Evolutionary conservation across 2,797 vertebrate species (phyloP).

Genomic region (Telmatherina bonti): DNA sequence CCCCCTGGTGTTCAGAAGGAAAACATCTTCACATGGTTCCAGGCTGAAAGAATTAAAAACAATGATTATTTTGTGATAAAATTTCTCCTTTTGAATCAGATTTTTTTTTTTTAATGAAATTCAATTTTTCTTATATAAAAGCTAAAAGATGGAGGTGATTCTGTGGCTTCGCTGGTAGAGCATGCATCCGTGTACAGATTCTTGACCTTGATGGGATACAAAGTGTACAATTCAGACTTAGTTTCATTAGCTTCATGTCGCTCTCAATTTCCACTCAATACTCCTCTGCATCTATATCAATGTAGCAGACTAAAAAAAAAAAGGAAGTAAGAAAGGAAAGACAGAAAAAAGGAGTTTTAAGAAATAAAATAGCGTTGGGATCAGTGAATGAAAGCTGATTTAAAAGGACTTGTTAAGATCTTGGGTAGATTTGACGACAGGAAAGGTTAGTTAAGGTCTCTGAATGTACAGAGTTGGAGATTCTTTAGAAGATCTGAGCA

Average conservation of each 20-base stretch:
- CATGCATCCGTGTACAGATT: neutral
- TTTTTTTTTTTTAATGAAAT: too few relatives aligned
- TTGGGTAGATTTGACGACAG: too few relatives aligned
- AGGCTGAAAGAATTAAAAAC: neutral
- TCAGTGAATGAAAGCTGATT: too few relatives aligned
- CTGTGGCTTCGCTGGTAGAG: neutral
- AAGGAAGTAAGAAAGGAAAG: neutral
- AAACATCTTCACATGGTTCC: slow-evolving; percentile 3
- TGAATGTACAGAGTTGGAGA: too few relatives aligned
- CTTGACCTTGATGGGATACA: neutral
- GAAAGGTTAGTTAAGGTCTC: too few relatives aligned
- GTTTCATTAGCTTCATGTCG: neutral
- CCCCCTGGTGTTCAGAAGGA: slow-evolving; percentile 55
- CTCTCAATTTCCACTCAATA: neutral
- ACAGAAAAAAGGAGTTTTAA: too few relatives aligned
- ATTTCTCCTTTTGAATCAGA: too few relatives aligned
- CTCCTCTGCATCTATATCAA: neutral
- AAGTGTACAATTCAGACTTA: neutral
- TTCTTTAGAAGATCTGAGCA: too few relatives aligned
- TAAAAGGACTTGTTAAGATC: too few relatives aligned
- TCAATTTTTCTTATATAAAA: neutral
- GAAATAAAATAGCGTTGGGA: too few relatives aligned
- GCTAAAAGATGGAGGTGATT: neutral
- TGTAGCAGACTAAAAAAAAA: neutral
- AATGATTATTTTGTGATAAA: too few relatives aligned